Percentiles rank a stretch among this genome's conserved stretches.
Conservation (phyloP, 2,888 invertebrate species). For the Geotrupes spiniger region DNA sequence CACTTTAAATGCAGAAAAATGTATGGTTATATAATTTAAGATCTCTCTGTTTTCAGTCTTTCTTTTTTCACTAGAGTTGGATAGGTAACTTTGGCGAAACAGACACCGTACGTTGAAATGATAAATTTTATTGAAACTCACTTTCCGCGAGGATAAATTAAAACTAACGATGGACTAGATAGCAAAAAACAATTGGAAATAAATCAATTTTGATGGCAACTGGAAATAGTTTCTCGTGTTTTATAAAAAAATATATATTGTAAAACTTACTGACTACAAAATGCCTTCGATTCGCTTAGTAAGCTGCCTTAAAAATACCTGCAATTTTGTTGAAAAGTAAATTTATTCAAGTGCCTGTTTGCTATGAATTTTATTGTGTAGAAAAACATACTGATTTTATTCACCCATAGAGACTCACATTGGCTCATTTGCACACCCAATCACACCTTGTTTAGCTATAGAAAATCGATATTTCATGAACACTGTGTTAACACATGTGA, state of each 20-base stretch:
- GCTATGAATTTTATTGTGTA: conserved; percentile 9
- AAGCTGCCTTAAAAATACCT: conserved; percentile 1
- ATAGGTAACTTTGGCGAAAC: conserved; percentile 24
- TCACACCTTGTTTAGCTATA: conserved; percentile 42
- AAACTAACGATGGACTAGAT: background rate
- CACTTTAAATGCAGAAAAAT: conserved; percentile 17
- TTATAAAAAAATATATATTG: too few relatives aligned
- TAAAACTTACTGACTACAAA: too few relatives aligned
- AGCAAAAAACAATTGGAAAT: too few relatives aligned
- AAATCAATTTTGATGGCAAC: conserved; percentile 14
- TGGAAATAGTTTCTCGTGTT: background rate
- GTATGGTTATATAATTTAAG: conserved; percentile 23
- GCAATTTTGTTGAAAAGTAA: background rate
- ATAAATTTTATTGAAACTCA: too few relatives aligned
- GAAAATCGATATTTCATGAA: conserved; percentile 47
- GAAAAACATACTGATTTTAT: conserved; percentile 10
- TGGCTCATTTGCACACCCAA: conserved; percentile 25
- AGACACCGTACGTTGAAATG: background rate
- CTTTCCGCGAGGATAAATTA: background rate
- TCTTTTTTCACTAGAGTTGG: conserved; percentile 23
- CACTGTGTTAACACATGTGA: conserved; percentile 52
- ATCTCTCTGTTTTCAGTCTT: conserved; percentile 31
- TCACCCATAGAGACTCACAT: conserved; percentile 23
- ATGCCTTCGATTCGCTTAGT: too few relatives aligned
- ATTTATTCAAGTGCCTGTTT: background rate